Evolutionary conservation across 2,888 invertebrate genomes (phyloP).

Genomic region (Pyrrhosoma nymphula): DNA sequence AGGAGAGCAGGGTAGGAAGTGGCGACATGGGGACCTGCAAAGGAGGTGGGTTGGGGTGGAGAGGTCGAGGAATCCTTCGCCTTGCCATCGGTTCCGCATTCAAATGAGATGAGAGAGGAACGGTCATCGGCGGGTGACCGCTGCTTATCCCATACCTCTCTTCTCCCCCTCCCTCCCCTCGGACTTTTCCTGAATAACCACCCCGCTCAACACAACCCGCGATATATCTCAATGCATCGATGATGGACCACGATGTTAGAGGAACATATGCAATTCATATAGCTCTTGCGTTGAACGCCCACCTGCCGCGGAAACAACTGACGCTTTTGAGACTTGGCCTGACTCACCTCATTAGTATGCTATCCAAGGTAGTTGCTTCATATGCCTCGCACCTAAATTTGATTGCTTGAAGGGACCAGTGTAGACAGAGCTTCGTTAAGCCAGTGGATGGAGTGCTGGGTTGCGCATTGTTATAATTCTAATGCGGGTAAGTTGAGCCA

Average conservation of each 20-base stretch:
- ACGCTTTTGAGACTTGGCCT: background rate
- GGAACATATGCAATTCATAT: background rate
- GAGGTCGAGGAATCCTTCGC: slow-evolving; percentile 4
- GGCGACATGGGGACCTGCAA: background rate
- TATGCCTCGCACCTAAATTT: too few relatives aligned
- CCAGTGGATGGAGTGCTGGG: too few relatives aligned
- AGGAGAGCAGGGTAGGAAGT: background rate
- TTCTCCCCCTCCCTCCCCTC: background rate
- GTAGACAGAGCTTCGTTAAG: too few relatives aligned
- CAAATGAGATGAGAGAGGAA: background rate
- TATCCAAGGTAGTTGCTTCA: too few relatives aligned
- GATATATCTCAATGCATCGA: background rate
- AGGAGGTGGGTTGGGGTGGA: background rate
- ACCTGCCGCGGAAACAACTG: background rate
- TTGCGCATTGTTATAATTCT: too few relatives aligned
- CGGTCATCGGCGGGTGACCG: background rate
- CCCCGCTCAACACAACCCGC: background rate
- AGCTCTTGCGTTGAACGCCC: background rate
- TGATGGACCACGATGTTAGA: background rate
- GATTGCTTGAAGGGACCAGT: too few relatives aligned
- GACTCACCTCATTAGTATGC: background rate
- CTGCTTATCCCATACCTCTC: background rate
- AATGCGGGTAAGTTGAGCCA: too few relatives aligned
- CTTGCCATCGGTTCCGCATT: background rate
- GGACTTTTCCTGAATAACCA: background rate